Evolutionary conservation across 1,140 invertebrate genomes (phyloP), one percentile per base, ranked within the genome.

Genomic region (Papilio xuthus): DNA sequence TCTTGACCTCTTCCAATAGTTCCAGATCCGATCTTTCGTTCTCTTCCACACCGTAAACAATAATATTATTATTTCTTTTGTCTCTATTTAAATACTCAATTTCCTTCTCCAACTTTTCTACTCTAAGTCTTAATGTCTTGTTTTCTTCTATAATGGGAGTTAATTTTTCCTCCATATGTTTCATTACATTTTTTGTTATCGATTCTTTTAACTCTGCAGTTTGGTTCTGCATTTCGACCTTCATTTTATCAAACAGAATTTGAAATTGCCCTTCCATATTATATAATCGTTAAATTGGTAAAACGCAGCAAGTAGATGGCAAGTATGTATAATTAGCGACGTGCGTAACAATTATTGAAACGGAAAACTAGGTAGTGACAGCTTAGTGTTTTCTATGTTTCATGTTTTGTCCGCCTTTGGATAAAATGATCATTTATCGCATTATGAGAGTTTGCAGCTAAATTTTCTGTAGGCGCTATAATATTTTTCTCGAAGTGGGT

Each of bases 211-310:
- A 63, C 78, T 78, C 75, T 28, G 56, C 26, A 63, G 15, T 83
- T 78, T 83, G 81, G 41, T 60, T 80, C 77, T 80, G 76, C 73
- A 82, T 80, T 26, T 82, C 81, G 13, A 76, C 72, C 60, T 82
- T 82, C 79, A 82, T 80, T 80, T 82, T 82, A 2, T 82, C 79
- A 74, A 82, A 82, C 67, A 82, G 72, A 77, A 82, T 47, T 78
- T 82, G 75, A 72, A 79, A 79, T 74, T 77, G 80, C 60, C 80
- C 80, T 60, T 81, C 80, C 77, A 80, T 80, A n/a, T 53, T 53
- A 53, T 44, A 1, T 18, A n/a, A n/a, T 53, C 2, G 1, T 53
- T 18, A 53, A 18, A 18, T 53, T 53, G 13, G 7, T 2, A 53
- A 12, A 53, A 53, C 47, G 47, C 18, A 53, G 18, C 18, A 53